phyloP scores from a whole-genome alignment of 1,140 invertebrate genomes.

The Akabosia matsudoensis region DNA sequence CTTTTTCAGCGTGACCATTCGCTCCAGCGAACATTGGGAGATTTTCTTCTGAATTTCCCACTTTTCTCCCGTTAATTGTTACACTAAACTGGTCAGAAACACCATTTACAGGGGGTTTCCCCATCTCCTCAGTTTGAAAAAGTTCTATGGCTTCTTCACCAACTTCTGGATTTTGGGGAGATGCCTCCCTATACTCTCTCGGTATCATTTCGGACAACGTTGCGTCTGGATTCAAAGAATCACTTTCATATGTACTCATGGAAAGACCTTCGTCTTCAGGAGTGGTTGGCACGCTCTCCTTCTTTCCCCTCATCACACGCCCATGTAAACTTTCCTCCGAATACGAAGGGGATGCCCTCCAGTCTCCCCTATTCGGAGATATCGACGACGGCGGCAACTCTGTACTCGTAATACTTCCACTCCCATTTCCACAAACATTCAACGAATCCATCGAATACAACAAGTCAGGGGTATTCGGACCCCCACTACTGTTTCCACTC shows the following conservation, averaged over 20 bases:
- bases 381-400: neutral
- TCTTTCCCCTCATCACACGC: neutral
- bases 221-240: slow-evolving; percentile 5
- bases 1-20: too few relatives aligned
- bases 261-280: neutral
- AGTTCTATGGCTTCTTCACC: slow-evolving; percentile 11
- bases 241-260: slow-evolving; percentile 3
- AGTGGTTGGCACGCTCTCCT: neutral
- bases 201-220: neutral
- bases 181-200: neutral
- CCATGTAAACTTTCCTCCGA: neutral
- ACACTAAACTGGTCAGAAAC: neutral
- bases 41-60: neutral
- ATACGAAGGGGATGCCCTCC: neutral
- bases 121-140: too few relatives aligned
- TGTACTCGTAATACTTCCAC: neutral
- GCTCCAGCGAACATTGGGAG: too few relatives aligned
- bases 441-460: slow-evolving; percentile 3
- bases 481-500: neutral
- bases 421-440: neutral
- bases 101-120: too few relatives aligned
- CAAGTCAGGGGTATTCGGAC: neutral
- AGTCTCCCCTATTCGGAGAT: neutral
- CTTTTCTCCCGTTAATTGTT: slow-evolving; percentile 10
- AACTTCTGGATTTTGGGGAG: neutral